phyloP scores from a whole-genome alignment of 1,140 invertebrate genomes.

The Halyomorpha halys region DNA sequence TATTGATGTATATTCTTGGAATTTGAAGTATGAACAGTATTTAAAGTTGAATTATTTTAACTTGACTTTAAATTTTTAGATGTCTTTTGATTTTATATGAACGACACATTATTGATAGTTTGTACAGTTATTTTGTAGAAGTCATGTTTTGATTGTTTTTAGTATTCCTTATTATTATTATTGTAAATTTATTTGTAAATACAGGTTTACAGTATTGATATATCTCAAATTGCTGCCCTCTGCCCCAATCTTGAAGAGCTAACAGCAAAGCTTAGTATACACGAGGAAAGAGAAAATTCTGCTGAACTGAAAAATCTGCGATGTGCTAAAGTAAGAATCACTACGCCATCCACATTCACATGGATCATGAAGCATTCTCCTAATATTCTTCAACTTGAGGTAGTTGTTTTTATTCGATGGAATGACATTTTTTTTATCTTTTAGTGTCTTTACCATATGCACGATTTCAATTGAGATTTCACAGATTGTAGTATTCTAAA shows the following conservation, averaged over 20 bases:
- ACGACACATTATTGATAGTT: not conserved
- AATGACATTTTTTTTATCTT: not conserved
- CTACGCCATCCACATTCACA: conserved; percentile 15
- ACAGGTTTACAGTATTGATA: conserved; percentile 25
- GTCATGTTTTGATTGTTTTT: not conserved
- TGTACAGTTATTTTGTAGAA: too few relatives aligned
- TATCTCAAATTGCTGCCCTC: conserved; percentile 20
- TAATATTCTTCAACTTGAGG: conserved; percentile 23
- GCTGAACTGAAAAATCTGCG: conserved; percentile 12
- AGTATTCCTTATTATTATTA: not conserved
- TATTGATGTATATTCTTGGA: too few relatives aligned
- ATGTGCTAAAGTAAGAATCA: conserved; percentile 18
- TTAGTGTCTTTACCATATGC: not conserved
- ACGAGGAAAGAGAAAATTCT: conserved; percentile 1
- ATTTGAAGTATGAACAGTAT: too few relatives aligned
- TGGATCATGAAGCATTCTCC: conserved; percentile 24
- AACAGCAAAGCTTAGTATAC: conserved; percentile 26
- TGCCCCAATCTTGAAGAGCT: conserved; percentile 29
- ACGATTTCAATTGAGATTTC: too few relatives aligned
- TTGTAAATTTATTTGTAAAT: not conserved
- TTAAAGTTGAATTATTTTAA: too few relatives aligned
- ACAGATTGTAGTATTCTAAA: too few relatives aligned
- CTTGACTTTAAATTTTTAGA: too few relatives aligned
- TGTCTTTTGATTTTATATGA: too few relatives aligned
- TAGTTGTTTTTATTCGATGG: conserved; percentile 5